Conservation (phyloP, 2,888 invertebrate genomes). For the Brachyopa scutellaris region DNA sequence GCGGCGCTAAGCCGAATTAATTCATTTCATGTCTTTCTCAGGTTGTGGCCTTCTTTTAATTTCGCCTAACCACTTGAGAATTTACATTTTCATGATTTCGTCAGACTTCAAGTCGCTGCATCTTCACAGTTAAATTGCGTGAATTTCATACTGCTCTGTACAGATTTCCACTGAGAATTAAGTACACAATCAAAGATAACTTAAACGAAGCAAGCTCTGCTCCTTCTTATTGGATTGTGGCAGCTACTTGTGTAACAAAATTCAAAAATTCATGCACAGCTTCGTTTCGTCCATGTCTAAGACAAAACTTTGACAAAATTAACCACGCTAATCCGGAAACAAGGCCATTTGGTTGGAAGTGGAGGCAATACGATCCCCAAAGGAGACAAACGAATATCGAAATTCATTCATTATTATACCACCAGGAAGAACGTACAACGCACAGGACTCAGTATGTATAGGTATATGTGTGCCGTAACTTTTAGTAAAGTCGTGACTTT, state of each 20-base stretch:
- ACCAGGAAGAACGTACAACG: conserved; percentile 16
- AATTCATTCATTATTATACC: conserved; percentile 34
- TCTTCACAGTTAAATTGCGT: conserved; percentile 2
- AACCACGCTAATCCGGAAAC: conserved; percentile 43
- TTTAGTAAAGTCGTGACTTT: conserved; percentile 58
- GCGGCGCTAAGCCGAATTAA: neutral
- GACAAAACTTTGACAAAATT: conserved; percentile 48
- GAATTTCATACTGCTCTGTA: conserved; percentile 1
- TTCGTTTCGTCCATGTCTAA: conserved; percentile 38
- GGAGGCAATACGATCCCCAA: conserved; percentile 15
- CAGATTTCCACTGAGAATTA: conserved; percentile 23
- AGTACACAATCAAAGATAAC: conserved; percentile 27
- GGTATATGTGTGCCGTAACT: conserved; percentile 41
- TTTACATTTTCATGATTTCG: neutral
- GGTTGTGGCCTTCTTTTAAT: neutral
- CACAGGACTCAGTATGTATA: neutral
- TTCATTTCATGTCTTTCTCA: neutral
- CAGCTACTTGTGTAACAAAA: conserved; percentile 29
- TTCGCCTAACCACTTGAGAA: neutral
- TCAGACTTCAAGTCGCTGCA: neutral
- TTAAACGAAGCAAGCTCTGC: neutral
- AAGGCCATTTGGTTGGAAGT: conserved; percentile 12
- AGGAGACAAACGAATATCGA: conserved; percentile 44
- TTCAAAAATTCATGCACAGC: conserved; percentile 49
- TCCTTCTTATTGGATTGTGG: conserved; percentile 3